Evolutionary conservation across 1,140 invertebrate species (phyloP).

Genomic region (Cyclargus thomasi): DNA sequence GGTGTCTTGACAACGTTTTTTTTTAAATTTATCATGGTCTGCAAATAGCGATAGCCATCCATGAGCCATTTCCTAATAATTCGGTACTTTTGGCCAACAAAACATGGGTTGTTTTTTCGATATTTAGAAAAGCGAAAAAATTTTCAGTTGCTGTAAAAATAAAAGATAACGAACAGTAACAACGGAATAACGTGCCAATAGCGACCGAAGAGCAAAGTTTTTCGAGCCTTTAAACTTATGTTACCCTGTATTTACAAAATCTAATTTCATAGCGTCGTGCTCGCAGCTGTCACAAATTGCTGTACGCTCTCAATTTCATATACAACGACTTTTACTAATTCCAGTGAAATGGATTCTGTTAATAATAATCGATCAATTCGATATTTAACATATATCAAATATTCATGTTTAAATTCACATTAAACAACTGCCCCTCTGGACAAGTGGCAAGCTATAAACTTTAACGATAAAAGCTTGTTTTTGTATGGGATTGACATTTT

Average conservation of each 20-base stretch:
- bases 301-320: slow-evolving; percentile 12
- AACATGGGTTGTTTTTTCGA: not conserved
- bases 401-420: no score
- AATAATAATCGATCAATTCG: no score
- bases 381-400: no score
- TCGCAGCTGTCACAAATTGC: not conserved
- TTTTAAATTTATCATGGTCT: no score
- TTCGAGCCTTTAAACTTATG: not conserved
- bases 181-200: not conserved
- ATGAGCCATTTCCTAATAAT: no score
- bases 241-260: slow-evolving; percentile 7
- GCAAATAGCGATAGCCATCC: no score
- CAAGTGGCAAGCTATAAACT: no score
- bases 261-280: slow-evolving; percentile 3
- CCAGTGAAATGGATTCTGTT: not conserved
- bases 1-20: no score
- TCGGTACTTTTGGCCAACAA: no score
- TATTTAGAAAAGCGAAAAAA: not conserved
- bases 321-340: slow-evolving; percentile 1
- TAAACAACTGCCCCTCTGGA: no score
- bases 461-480: no score
- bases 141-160: not conserved
- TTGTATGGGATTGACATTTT: no score
- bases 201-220: not conserved
- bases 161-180: not conserved